Percentiles rank a stretch among this genome's conserved stretches.
Evolutionary conservation across 2,113 vertebrate species (phyloP).

Genomic region (Aptenodytes patagonicus): DNA sequence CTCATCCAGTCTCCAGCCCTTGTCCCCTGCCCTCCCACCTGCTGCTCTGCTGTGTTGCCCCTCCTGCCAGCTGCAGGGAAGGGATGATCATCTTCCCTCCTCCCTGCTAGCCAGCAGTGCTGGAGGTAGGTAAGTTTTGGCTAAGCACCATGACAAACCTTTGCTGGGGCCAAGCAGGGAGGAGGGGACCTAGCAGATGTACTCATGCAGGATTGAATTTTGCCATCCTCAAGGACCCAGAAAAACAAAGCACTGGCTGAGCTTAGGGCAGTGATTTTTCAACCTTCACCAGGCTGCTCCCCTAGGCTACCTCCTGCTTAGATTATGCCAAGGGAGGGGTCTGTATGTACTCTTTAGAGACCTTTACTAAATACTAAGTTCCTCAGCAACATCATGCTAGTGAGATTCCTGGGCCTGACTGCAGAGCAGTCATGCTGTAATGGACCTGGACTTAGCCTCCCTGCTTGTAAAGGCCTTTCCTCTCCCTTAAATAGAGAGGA

Average conservation of each 20-base stretch:
- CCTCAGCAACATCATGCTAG: neutral
- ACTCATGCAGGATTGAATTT: neutral
- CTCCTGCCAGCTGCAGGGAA: neutral
- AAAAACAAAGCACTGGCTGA: neutral
- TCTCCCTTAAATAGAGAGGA: neutral
- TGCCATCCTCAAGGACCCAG: neutral
- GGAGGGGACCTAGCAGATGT: neutral
- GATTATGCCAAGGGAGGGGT: neutral
- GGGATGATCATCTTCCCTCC: neutral
- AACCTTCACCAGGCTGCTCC: neutral
- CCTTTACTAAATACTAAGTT: neutral
- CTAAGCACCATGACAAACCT: neutral
- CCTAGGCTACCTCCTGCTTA: neutral
- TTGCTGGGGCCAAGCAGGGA: neutral
- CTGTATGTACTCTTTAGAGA: neutral
- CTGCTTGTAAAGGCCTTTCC: neutral
- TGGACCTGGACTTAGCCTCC: neutral
- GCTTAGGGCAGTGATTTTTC: neutral
- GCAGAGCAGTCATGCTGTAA: neutral
- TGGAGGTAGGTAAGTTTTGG: neutral
- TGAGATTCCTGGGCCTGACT: rapidly evolving
- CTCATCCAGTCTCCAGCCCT: neutral
- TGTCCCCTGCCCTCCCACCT: neutral
- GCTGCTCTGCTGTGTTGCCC: neutral
- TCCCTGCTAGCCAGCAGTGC: neutral